phyloP scores from a whole-genome alignment of 2,797 vertebrate species.

The Helarctos malayanus region DNA sequence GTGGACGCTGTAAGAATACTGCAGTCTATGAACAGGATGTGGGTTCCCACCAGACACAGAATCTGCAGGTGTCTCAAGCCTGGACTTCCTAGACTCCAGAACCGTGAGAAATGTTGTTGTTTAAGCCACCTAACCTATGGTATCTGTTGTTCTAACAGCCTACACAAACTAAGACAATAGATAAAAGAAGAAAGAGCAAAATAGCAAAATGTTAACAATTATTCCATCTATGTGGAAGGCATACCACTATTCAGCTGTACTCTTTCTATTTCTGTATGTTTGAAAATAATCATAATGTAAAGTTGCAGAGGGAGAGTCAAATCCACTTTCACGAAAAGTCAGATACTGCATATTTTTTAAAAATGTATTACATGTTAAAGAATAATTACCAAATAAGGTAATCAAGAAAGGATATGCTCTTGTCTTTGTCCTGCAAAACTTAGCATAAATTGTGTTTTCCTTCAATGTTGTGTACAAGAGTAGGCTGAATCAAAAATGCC shows the following conservation, averaged over 20 bases:
- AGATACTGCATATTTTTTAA: background rate
- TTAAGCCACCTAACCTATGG: background rate
- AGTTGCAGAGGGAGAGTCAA: background rate
- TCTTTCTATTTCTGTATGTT: background rate
- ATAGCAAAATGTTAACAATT: background rate
- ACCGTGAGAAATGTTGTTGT: background rate
- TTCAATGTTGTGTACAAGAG: background rate
- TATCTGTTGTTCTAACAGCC: background rate
- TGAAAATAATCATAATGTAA: constrained; percentile 23
- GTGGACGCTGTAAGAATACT: background rate
- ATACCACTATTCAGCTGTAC: background rate
- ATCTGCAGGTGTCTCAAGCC: background rate
- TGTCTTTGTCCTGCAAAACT: constrained; percentile 17
- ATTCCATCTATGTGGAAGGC: background rate
- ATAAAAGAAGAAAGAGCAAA: background rate
- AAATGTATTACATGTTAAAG: background rate
- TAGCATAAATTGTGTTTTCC: background rate
- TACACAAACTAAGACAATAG: background rate
- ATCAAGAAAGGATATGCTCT: background rate
- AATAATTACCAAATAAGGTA: constrained; percentile 13
- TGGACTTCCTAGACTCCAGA: background rate
- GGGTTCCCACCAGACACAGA: background rate
- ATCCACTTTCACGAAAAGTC: background rate
- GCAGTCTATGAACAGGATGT: background rate
- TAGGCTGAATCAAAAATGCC: background rate